These are phyloP conservation scores for Pelvicachromis taeniatus DNA, from an alignment of 2,113 vertebrate genomes.

Conservation along the genomic window DNA sequence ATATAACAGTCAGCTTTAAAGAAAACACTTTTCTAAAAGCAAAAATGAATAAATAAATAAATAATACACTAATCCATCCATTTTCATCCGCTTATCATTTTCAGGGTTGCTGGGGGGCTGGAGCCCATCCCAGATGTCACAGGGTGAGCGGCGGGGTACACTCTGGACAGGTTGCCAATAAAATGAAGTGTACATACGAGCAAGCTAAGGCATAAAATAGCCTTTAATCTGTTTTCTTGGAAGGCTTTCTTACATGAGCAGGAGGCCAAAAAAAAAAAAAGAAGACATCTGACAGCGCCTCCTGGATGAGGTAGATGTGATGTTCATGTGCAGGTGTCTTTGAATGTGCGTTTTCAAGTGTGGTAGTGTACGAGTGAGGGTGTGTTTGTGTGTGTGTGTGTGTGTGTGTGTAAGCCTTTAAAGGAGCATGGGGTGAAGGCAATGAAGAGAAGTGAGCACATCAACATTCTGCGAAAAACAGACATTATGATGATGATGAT, in stretches of 20 bases:
- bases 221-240: neutral
- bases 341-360: neutral
- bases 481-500: accelerated
- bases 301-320: neutral
- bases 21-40: neutral
- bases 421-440: neutral
- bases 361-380: neutral
- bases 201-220: neutral
- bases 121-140: neutral
- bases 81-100: neutral
- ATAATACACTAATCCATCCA: neutral
- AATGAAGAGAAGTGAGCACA: neutral
- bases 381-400: no score
- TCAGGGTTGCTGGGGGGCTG: neutral
- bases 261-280: neutral
- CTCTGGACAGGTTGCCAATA: neutral
- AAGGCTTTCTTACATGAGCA: neutral
- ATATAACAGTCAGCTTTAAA: neutral
- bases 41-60: neutral
- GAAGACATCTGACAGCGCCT: neutral
- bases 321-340: neutral
- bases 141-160: neutral
- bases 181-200: neutral
- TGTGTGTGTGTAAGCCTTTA: neutral
- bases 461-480: neutral